Evolutionary conservation across 64 coral and sea anemone genomes (phyloP).

Genomic region (Stichodactyla helianthus): DNA sequence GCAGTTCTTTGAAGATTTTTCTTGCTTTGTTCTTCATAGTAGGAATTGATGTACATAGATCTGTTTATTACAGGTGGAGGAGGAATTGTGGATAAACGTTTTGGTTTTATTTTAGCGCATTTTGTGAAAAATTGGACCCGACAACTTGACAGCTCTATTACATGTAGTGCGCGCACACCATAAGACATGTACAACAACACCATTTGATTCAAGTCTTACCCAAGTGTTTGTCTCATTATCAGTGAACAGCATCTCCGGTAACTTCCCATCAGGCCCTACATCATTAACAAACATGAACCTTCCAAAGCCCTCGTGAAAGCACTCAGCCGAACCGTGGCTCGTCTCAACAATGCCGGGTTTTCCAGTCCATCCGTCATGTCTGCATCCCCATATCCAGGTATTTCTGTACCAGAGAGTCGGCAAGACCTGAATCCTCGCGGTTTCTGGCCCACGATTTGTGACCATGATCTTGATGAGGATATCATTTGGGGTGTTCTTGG

Average conservation of each 20-base stretch:
- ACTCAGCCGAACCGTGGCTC: conserved; percentile 20
- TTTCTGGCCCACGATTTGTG: conserved; percentile 59
- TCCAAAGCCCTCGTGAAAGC: conserved; percentile 46
- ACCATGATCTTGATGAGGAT: conserved; percentile 67
- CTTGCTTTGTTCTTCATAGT: too few relatives aligned
- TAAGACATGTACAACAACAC: too few relatives aligned
- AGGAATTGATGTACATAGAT: too few relatives aligned
- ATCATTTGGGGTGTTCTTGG: conserved; percentile 61
- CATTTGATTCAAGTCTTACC: conserved; percentile 22
- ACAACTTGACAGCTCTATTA: too few relatives aligned
- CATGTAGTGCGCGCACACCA: too few relatives aligned
- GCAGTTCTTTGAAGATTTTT: too few relatives aligned
- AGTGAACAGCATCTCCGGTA: conserved; percentile 64
- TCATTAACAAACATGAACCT: conserved; percentile 42
- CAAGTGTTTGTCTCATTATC: conserved; percentile 82
- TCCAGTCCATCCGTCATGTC: conserved; percentile 35
- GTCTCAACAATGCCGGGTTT: conserved; percentile 40
- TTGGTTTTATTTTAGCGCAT: too few relatives aligned
- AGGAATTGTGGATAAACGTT: too few relatives aligned
- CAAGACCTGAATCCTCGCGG: conserved; percentile 46
- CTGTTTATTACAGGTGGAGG: too few relatives aligned
- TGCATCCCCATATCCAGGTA: conserved; percentile 73
- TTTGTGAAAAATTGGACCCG: too few relatives aligned
- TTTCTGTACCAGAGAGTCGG: conserved; percentile 81
- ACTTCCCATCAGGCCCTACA: conserved; percentile 8